A percentile compares a stretch with the other conserved stretches of the same genome.
These are phyloP conservation scores for Steatocranus sp. DNA, from an alignment of 2,797 vertebrate species.

Conservation along the genomic window DNA sequence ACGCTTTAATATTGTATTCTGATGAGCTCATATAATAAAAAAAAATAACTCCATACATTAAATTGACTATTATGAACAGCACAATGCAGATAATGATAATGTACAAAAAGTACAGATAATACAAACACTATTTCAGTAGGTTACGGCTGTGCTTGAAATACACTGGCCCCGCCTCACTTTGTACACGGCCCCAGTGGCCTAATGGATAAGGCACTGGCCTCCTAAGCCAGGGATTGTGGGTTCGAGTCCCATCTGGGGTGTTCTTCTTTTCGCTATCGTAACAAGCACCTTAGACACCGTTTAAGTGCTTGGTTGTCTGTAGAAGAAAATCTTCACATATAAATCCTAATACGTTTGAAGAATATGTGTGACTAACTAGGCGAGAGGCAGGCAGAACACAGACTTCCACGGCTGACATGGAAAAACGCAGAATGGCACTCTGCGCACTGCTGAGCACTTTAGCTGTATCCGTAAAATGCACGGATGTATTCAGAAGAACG, in stretches of 20 bases:
- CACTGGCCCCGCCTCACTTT: fast-evolving
- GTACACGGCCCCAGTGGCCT: constrained; percentile 35
- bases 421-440: neutral
- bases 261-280: fast-evolving
- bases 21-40: neutral
- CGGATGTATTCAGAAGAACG: neutral
- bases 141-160: fast-evolving
- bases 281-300: neutral
- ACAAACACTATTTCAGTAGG: fast-evolving
- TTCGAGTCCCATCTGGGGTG: constrained; percentile 70
- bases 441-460: constrained; percentile 34
- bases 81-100: neutral
- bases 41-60: neutral
- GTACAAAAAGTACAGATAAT: neutral
- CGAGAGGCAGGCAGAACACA: neutral
- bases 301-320: neutral
- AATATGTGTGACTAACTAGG: neutral
- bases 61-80: neutral
- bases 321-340: neutral
- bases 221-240: constrained; percentile 75
- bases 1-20: fast-evolving
- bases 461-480: neutral
- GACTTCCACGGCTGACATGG: constrained; percentile 11
- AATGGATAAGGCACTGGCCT: constrained; percentile 73
- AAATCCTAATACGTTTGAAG: neutral